Conservation (phyloP, 2,113 vertebrate genomes). For the Vulpes ferrilata region DNA sequence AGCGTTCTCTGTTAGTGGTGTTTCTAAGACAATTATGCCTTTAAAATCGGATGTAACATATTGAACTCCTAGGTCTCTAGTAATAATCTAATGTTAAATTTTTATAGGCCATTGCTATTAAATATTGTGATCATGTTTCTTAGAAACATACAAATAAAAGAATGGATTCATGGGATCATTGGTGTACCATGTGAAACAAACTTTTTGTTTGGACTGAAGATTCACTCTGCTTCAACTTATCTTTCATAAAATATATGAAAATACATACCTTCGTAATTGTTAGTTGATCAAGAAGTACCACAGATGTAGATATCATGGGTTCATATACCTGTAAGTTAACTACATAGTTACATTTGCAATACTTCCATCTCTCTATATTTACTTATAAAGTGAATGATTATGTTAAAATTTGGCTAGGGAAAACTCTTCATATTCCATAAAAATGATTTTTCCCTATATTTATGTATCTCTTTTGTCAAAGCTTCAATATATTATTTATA, state of each 20-base stretch:
- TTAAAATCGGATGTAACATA: background rate
- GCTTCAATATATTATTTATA: background rate
- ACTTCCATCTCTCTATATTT: background rate
- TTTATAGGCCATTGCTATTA: background rate
- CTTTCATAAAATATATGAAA: slow-evolving; percentile 37
- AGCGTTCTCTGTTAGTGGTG: background rate
- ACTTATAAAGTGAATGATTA: background rate
- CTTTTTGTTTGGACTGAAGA: background rate
- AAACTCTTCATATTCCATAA: background rate
- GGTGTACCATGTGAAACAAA: background rate
- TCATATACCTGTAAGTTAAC: background rate
- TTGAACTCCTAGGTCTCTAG: background rate
- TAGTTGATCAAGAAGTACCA: background rate
- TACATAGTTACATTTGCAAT: background rate
- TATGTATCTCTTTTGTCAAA: background rate
- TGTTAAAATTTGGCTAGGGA: background rate
- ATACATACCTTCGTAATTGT: background rate
- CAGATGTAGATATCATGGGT: background rate
- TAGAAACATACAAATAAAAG: background rate
- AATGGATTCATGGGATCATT: background rate
- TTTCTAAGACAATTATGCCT: background rate
- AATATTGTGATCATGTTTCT: background rate
- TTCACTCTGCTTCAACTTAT: background rate
- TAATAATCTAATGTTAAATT: background rate
- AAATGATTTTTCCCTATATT: slow-evolving; percentile 20